Base-by-base conservation (phyloP, 35 echinoderm and acorn worm genomes). In the Acanthaster planci region DNA sequence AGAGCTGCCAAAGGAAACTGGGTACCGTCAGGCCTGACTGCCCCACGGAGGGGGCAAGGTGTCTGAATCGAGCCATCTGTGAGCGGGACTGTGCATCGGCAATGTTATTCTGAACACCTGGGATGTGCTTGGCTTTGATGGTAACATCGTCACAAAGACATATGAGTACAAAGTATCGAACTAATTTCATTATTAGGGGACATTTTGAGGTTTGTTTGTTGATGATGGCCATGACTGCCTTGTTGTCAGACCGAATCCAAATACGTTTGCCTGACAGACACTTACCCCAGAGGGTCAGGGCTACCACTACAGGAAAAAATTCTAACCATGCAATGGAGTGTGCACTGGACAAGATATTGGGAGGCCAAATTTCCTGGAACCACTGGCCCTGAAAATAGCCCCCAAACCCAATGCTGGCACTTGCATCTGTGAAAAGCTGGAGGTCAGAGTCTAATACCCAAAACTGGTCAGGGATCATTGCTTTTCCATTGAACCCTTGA, bases 131-230 rank as follows among this genome's bases (percentile, higher is more conserved):
- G 5, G 37, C n/a, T 5, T 7, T 2, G 14, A 18, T 16, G 6
- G 35, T 39, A 14, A 77, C 37, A 77, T 77, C 42, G 16, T 34
- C 35, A 14, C 42, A 38, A 16, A 77, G n/a, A 37, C 76, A 77
- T 77, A 38, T 34, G 9, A 77, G 30, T 4, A 37, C 76, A 34
- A 77, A 77, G 27, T 38, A 77, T 3, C 76, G 12, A 34, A 77
- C 23, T 77, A 77, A 26, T 34, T 37, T 77, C 76, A 77, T 77
- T 18, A 77, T 77, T 5, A 10, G 5, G 3, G 76, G 76, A 37
- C 76, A 77, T 26, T 34, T 77, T 77, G 76, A 77, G 10, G 76
- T 34, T 18, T 18, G n/a, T 34, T 34, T 77, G 30, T 77, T 77
- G 32, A 57, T 75, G 7, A 77, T 77, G 9, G 32, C 42, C 19